Evolutionary conservation across 2,888 invertebrate genomes (phyloP).

Genomic region (Schizaphis graminum): DNA sequence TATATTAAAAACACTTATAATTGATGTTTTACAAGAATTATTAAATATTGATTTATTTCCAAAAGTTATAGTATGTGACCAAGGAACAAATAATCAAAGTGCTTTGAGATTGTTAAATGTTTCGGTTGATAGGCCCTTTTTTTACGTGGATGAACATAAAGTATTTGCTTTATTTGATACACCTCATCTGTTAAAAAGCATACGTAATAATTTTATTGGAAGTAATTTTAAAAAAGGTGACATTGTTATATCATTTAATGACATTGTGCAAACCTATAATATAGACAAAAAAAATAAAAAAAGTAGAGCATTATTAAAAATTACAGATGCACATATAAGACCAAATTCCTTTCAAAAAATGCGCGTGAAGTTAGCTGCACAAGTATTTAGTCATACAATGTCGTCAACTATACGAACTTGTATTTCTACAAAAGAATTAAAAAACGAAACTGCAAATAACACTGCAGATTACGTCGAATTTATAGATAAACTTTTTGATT

Average conservation of each 20-base stretch:
- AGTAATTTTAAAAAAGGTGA: not conserved
- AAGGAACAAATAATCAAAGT: conserved; percentile 66
- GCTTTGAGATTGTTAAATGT: conserved; percentile 67
- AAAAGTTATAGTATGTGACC: conserved; percentile 68
- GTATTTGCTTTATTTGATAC: too few species aligned
- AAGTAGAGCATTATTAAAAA: not conserved
- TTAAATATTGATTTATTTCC: conserved; percentile 66
- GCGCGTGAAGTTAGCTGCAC: too few species aligned
- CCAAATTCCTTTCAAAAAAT: not conserved
- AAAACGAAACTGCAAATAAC: too few species aligned
- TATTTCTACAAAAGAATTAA: too few species aligned
- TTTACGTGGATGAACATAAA: too few species aligned
- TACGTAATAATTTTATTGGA: too few species aligned
- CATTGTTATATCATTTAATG: not conserved
- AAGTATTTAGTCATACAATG: too few species aligned
- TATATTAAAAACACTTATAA: conserved; percentile 54
- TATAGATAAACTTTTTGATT: too few species aligned
- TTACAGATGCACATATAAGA: not conserved
- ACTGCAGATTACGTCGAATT: too few species aligned
- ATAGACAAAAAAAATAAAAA: not conserved
- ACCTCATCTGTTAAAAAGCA: too few species aligned
- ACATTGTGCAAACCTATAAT: not conserved
- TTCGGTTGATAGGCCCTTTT: conserved; percentile 65
- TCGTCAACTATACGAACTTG: too few species aligned
- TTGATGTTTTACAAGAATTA: conserved; percentile 47